Evolutionary conservation across 1,140 invertebrate species (phyloP).

Genomic region (Musca vetustissima): DNA sequence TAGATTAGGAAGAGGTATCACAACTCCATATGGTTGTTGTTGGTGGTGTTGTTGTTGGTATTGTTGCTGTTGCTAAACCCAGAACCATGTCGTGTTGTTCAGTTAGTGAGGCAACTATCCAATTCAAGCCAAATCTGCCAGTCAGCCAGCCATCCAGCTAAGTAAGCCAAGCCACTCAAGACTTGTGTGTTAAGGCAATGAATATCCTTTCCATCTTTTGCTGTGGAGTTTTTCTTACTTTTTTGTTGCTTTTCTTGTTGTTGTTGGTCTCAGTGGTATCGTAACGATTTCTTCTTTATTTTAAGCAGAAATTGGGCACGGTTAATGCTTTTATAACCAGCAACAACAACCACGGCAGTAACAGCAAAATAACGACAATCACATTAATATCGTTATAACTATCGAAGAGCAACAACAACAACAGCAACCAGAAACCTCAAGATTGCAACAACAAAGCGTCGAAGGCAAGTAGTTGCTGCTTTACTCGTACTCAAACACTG

Average conservation of each 20-base stretch:
- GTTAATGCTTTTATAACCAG: neutral
- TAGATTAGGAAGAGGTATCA: constrained; percentile 13
- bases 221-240: too few relatives aligned
- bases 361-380: constrained; percentile 15
- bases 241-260: too few relatives aligned
- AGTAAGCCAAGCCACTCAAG: too few relatives aligned
- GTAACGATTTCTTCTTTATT: constrained; percentile 12
- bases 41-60: neutral
- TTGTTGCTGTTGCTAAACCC: neutral
- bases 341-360: neutral
- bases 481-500: too few relatives aligned
- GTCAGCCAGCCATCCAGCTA: too few relatives aligned
- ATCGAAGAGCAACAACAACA: neutral
- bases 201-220: too few relatives aligned
- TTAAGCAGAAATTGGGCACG: constrained; percentile 22
- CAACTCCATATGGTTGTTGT: neutral
- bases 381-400: constrained; percentile 16
- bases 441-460: neutral
- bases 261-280: neutral
- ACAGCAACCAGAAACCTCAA: neutral
- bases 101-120: too few relatives aligned
- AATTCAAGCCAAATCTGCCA: too few relatives aligned
- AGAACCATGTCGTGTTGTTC: too few relatives aligned
- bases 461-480: neutral
- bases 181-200: too few relatives aligned